A percentile compares a stretch with the other conserved stretches of the same genome.
phyloP scores from a whole-genome alignment of 2,888 invertebrate species.

The Eledone cirrhosa region DNA sequence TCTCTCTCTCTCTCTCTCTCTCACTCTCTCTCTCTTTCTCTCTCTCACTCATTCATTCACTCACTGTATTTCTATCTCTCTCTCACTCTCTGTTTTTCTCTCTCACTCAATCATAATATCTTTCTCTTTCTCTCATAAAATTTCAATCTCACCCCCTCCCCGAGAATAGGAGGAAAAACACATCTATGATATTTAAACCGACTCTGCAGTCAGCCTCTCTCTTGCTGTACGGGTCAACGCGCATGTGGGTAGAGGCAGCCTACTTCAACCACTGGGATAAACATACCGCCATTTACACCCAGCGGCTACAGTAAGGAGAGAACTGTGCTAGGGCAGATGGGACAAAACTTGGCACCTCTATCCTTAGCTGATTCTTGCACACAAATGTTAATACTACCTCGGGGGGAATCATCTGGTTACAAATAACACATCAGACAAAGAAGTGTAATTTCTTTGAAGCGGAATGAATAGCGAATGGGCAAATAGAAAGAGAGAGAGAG shows the following conservation, averaged over 20 bases:
- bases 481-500: not conserved
- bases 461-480: not conserved
- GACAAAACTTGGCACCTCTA: not conserved
- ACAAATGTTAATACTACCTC: conserved; percentile 31
- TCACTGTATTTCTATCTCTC: not conserved
- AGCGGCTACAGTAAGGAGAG: conserved; percentile 3
- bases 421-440: conserved; percentile 28
- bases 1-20: too few relatives aligned
- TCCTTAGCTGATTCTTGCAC: not conserved
- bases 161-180: too few relatives aligned
- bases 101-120: not conserved
- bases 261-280: conserved; percentile 25
- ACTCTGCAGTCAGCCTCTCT: not conserved
- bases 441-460: conserved; percentile 18
- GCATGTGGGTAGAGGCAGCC: conserved; percentile 19
- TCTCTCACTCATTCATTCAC: too few relatives aligned
- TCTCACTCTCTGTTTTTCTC: not conserved
- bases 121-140: not conserved
- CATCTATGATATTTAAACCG: too few relatives aligned
- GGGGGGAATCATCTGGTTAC: conserved; percentile 15
- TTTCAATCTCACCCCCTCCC: not conserved
- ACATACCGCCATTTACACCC: conserved; percentile 24
- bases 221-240: conserved; percentile 18
- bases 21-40: too few relatives aligned
- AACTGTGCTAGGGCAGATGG: not conserved